These are phyloP conservation scores for Eulacestoma nigropectus DNA, from an alignment of 2,113 vertebrate genomes.

Conservation along the genomic window DNA sequence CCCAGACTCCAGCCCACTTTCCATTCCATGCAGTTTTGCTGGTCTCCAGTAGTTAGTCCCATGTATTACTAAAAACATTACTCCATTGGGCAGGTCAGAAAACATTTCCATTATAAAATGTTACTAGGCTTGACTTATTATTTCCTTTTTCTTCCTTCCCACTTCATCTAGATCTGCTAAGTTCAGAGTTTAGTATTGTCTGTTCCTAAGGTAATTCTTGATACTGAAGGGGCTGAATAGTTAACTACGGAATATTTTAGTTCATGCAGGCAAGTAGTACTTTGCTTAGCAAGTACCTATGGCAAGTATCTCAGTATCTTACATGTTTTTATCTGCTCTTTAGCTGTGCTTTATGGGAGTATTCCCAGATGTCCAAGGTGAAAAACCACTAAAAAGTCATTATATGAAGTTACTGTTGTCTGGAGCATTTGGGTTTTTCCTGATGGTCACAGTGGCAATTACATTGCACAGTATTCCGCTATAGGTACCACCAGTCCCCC, in stretches of 20 bases:
- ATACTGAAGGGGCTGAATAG: not conserved
- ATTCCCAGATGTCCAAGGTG: not conserved
- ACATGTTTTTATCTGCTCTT: not conserved
- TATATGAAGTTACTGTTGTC: not conserved
- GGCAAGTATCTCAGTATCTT: not conserved
- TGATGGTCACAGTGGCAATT: not conserved
- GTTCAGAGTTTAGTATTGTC: not conserved
- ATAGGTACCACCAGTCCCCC: not conserved
- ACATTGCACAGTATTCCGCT: not conserved
- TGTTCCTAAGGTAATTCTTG: not conserved
- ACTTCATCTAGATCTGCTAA: not conserved
- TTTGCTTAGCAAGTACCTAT: not conserved
- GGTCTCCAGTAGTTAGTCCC: not conserved
- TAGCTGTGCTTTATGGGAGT: not conserved
- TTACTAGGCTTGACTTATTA: not conserved
- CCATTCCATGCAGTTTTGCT: not conserved
- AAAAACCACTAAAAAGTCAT: not conserved
- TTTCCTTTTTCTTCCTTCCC: not conserved
- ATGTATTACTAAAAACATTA: not conserved
- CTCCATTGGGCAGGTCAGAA: not conserved
- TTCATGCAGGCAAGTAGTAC: not conserved
- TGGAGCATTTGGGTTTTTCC: not conserved
- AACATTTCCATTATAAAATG: not conserved
- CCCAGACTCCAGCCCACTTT: not conserved
- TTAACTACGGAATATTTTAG: not conserved